These are phyloP conservation scores for Perca flavescens DNA, from an alignment of 2,113 vertebrate species.

Conservation along the genomic window DNA sequence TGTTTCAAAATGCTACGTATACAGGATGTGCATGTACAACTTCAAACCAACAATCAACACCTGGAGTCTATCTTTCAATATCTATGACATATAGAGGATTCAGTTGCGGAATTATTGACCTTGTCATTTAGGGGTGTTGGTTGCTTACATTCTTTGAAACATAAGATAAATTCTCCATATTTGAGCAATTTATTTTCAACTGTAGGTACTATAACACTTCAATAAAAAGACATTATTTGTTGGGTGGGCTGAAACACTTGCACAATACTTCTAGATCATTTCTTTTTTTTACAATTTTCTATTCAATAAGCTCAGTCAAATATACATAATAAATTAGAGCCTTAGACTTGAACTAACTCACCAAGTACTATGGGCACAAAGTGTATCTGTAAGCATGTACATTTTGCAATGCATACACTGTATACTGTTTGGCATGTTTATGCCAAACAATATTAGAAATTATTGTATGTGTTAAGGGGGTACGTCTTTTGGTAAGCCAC, in stretches of 20 bases:
- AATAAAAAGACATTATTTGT: neutral
- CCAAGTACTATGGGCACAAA: neutral
- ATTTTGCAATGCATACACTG: neutral
- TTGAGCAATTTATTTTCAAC: neutral
- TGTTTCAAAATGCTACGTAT: neutral
- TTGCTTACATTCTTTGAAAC: neutral
- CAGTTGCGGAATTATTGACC: neutral
- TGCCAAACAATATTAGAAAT: neutral
- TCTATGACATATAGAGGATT: neutral
- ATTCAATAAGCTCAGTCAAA: neutral
- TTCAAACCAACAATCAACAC: neutral
- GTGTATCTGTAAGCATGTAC: too few species aligned
- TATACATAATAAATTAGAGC: too few species aligned
- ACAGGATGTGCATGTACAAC: neutral
- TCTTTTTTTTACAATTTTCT: neutral
- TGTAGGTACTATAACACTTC: neutral
- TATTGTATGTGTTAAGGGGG: neutral
- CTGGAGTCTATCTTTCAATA: neutral
- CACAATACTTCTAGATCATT: neutral
- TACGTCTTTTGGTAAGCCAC: neutral
- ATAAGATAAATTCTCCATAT: neutral
- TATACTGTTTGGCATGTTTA: neutral
- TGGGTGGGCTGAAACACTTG: neutral
- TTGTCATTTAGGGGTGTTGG: neutral
- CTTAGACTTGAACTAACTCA: neutral